Evolutionary conservation across 1,140 invertebrate genomes (phyloP).

Genomic region (Diploscapter pachys): DNA sequence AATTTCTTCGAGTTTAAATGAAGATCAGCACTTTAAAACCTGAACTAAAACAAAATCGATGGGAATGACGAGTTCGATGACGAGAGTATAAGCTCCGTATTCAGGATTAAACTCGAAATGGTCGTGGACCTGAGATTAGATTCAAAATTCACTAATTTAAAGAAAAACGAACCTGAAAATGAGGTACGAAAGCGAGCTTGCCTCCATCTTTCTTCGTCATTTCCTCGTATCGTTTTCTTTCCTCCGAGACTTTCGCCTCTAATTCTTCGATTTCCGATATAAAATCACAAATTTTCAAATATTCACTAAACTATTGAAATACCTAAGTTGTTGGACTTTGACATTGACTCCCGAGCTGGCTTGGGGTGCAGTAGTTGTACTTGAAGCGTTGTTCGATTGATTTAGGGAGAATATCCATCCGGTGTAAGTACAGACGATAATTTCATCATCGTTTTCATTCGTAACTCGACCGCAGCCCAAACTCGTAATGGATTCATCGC

Average conservation of each 20-base stretch:
- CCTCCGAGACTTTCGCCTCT: slow-evolving; percentile 69
- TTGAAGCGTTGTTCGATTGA: slow-evolving; percentile 61
- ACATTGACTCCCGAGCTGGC: slow-evolving; percentile 59
- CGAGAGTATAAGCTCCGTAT: slow-evolving; percentile 73
- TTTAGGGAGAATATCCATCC: slow-evolving; percentile 74
- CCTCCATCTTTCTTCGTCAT: slow-evolving; percentile 61
- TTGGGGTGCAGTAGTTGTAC: slow-evolving; percentile 46
- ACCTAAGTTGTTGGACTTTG: slow-evolving; percentile 58
- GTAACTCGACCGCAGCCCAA: slow-evolving; percentile 73
- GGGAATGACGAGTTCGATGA: slow-evolving; percentile 75
- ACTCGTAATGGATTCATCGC: slow-evolving; percentile 77
- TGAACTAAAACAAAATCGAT: slow-evolving; percentile 81
- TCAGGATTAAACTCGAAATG: slow-evolving; percentile 71
- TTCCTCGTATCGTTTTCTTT: slow-evolving; percentile 72
- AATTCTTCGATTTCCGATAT: slow-evolving; percentile 72
- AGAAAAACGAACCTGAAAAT: slow-evolving; percentile 17
- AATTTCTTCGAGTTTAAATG: slow-evolving; percentile 28
- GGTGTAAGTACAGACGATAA: slow-evolving; percentile 75
- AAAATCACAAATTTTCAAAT: background rate
- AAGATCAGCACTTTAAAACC: slow-evolving; percentile 42
- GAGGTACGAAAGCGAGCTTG: slow-evolving; percentile 13
- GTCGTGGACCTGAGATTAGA: slow-evolving; percentile 71
- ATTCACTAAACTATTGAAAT: background rate
- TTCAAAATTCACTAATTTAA: too few species aligned
- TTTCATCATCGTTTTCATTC: slow-evolving; percentile 72